These are phyloP conservation scores for Diorhabda elongata DNA, from an alignment of 1,140 invertebrate genomes.

Conservation along the genomic window DNA sequence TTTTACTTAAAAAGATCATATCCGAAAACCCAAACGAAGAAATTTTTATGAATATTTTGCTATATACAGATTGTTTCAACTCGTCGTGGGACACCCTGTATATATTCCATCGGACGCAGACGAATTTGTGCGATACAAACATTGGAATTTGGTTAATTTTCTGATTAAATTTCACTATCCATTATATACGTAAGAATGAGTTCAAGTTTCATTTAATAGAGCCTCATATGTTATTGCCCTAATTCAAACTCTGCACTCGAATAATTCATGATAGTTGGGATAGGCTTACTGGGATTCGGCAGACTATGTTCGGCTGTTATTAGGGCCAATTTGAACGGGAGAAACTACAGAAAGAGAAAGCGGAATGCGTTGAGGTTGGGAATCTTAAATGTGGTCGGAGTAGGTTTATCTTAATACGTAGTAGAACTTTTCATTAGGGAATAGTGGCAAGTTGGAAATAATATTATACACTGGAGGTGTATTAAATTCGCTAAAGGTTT, in stretches of 20 bases:
- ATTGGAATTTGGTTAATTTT: too few relatives aligned
- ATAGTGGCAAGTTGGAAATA: conserved; percentile 2
- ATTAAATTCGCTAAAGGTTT: neutral
- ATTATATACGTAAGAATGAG: too few relatives aligned
- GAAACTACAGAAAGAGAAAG: neutral
- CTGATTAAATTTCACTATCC: too few relatives aligned
- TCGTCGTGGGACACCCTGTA: too few relatives aligned
- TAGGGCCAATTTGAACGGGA: neutral
- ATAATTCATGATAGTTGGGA: conserved; percentile 2
- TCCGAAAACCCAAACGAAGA: too few relatives aligned
- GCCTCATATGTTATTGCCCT: neutral
- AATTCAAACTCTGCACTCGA: neutral
- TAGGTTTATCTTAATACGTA: conserved; percentile 2
- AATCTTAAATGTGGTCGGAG: neutral
- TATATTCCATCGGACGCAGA: too few relatives aligned
- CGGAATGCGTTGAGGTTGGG: neutral
- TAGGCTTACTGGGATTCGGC: neutral
- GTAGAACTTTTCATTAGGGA: neutral
- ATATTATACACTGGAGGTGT: conserved; percentile 2
- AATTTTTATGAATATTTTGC: too few relatives aligned
- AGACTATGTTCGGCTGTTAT: neutral
- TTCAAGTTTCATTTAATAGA: too few relatives aligned
- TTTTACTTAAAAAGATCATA: too few relatives aligned
- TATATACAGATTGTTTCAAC: too few relatives aligned
- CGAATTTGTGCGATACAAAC: too few relatives aligned